Conservation (phyloP, 2,888 invertebrate genomes). For the Drosophila neonasuta region DNA sequence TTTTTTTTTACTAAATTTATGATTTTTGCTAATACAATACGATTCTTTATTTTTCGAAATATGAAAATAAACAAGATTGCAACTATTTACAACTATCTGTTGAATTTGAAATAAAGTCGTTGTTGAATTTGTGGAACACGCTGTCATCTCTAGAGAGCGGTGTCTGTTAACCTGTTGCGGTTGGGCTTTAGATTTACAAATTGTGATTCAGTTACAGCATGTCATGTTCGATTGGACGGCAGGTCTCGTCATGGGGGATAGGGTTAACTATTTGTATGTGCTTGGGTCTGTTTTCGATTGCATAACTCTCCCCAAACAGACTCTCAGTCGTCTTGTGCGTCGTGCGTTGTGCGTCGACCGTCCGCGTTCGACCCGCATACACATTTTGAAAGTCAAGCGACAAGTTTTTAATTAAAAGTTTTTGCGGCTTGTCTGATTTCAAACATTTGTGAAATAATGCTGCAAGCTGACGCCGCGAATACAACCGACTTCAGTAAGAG, state of each 20-base stretch:
- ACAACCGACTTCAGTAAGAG: neutral
- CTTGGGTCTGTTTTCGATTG: constrained; percentile 7
- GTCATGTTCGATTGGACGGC: constrained; percentile 28
- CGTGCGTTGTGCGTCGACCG: neutral
- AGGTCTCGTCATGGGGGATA: neutral
- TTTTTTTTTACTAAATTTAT: too few relatives aligned
- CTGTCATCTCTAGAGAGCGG: constrained; percentile 5
- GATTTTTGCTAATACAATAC: too few relatives aligned
- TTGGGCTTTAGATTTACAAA: constrained; percentile 19
- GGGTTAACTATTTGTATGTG: constrained; percentile 8
- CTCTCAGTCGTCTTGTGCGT: too few relatives aligned
- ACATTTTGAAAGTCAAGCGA: constrained; percentile 50
- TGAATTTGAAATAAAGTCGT: too few relatives aligned
- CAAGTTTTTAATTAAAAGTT: constrained; percentile 76
- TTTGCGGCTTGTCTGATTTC: constrained; percentile 65
- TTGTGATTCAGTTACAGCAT: constrained; percentile 24
- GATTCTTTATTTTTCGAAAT: too few relatives aligned
- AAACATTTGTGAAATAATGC: constrained; percentile 68
- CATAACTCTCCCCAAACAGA: constrained; percentile 1
- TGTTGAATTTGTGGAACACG: neutral
- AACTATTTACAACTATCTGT: too few relatives aligned
- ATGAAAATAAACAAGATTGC: too few relatives aligned
- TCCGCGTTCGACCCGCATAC: neutral
- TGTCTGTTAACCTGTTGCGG: constrained; percentile 25
- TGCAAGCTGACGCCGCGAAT: constrained; percentile 44